These are phyloP conservation scores for Karalla daura DNA, from an alignment of 2,797 vertebrate genomes.

Conservation along the genomic window DNA sequence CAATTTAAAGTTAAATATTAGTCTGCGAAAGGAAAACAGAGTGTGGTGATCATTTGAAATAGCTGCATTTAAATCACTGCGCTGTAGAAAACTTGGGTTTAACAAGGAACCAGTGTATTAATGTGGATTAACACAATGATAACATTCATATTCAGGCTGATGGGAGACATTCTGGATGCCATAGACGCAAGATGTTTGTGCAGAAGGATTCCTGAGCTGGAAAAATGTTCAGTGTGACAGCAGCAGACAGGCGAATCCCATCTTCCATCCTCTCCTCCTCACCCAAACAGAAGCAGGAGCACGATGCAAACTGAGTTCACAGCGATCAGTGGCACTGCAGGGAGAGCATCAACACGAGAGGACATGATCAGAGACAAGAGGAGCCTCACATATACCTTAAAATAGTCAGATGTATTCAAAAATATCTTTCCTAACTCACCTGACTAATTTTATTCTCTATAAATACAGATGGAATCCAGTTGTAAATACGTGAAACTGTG, in stretches of 20 bases:
- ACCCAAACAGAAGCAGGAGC: slow-evolving; percentile 92
- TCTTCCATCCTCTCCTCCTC: slow-evolving; percentile 62
- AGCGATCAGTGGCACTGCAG: slow-evolving; percentile 91
- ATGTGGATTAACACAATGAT: not conserved
- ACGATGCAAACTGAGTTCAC: slow-evolving; percentile 91
- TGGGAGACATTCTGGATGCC: not conserved
- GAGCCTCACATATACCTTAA: not conserved
- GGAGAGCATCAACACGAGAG: slow-evolving; percentile 9
- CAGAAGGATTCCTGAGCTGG: slow-evolving; percentile 51
- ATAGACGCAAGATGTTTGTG: not conserved
- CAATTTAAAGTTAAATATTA: no score
- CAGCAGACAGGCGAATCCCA: not conserved
- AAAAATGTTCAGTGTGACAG: slow-evolving; percentile 16
- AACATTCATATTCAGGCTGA: slow-evolving; percentile 19
- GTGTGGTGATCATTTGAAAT: not conserved
- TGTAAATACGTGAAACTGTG: no score
- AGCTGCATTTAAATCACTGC: not conserved
- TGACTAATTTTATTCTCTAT: no score
- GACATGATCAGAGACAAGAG: not conserved
- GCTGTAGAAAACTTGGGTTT: not conserved
- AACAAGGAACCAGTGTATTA: not conserved
- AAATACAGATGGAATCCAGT: no score
- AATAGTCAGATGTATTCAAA: no score
- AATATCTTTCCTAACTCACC: no score
- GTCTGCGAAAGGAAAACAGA: no score